Evolutionary conservation across 1,140 invertebrate species (phyloP), one percentile per base, ranked within the genome.

Genomic region (Danaus melanippus): DNA sequence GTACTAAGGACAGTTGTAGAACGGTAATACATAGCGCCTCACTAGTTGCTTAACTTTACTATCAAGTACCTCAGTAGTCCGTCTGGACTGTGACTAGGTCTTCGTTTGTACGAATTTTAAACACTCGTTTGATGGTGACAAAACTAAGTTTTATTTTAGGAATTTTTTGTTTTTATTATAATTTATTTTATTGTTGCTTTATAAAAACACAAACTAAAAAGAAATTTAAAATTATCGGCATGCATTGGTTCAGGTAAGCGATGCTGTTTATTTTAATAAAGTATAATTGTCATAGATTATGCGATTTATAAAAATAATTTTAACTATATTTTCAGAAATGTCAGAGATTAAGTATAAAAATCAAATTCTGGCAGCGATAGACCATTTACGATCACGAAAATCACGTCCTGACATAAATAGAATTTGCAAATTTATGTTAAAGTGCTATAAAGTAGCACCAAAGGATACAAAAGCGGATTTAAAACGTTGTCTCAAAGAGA

Each of bases 301-400:
- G 21, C 21, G 21, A 32, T 32, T 3, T 5, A 32, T 32, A 32
- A 32, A 32, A 32, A 32, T 32, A 32, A 32, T 32, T 32, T 32
- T 32, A 1, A 32, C 61, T 64, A 71, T 60, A 59, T 49, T 68
- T 79, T 63, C 74, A 86, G 83, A 83, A 74, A 84, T 83, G 66
- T 85, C 84, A 81, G 87, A 89, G 71, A 89, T 90, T 74, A 90
- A 90, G 67, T 89, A 92, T 85, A 90, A 91, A 81, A 90, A 92
- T 62, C 89, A 90, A 71, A 95, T 96, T 76, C 88, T 96, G 58
- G 93, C 94, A 73, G 92, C 94, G 63, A 95, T 96, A 73, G 94
- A 96, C 87, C 92, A 94, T 76, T 87, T 96, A 67, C 90, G 94
- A 52, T 88, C 91, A 39, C 88, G 94, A 68, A 96, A 96, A 89